Conservation (phyloP, 2,888 invertebrate species). For the Epistrophe grossulariae region DNA sequence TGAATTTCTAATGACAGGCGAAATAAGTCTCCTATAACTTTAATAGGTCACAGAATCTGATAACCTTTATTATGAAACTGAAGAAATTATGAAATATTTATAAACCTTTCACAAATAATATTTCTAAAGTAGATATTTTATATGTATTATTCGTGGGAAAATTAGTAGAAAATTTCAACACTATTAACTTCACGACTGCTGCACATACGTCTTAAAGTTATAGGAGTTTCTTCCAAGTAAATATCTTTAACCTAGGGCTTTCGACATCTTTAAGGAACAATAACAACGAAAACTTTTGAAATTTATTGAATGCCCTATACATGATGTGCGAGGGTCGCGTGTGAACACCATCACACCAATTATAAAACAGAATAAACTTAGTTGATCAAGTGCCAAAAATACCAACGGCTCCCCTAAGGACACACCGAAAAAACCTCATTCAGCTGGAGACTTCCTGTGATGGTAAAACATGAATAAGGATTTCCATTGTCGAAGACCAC, state of each 20-base stretch:
- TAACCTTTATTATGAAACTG: too few species aligned
- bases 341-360: constrained; percentile 60
- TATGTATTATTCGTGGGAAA: too few species aligned
- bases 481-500: constrained; percentile 47
- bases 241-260: constrained; percentile 29
- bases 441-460: constrained; percentile 25
- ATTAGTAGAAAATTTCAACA: constrained; percentile 29
- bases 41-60: too few species aligned
- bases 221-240: constrained; percentile 17
- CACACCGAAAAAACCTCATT: constrained; percentile 26
- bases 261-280: constrained; percentile 34
- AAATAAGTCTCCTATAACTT: too few species aligned
- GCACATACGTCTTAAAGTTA: constrained; percentile 12
- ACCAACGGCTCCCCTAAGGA: constrained; percentile 48
- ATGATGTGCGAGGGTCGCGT: constrained; percentile 53
- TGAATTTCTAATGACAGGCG: too few species aligned
- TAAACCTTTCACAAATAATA: too few species aligned
- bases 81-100: too few species aligned
- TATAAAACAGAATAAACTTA: constrained; percentile 52
- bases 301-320: constrained; percentile 59
- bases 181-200: constrained; percentile 40
- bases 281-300: constrained; percentile 35
- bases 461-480: constrained; percentile 7
- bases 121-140: too few species aligned
- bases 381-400: constrained; percentile 70